phyloP scores from a whole-genome alignment of 2,797 vertebrate species.

The Melanotaenia maccullochi region DNA sequence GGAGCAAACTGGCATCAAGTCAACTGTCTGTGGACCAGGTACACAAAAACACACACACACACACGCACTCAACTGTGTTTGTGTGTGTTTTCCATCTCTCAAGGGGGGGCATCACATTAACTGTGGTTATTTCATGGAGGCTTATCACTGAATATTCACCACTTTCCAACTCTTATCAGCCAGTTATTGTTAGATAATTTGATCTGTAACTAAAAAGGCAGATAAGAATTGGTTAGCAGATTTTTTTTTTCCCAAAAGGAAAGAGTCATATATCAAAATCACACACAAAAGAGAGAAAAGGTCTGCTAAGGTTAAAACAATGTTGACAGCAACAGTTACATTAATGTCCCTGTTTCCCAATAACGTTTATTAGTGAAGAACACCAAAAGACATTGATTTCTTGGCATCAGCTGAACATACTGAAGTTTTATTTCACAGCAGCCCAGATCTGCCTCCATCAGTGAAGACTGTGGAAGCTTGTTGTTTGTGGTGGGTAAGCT shows the following conservation, averaged over 20 bases:
- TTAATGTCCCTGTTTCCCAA: not conserved
- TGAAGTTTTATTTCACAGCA: not conserved
- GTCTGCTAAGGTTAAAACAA: not conserved
- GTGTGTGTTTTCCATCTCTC: not conserved
- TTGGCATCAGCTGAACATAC: not conserved
- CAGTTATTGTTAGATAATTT: not conserved
- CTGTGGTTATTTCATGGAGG: constrained; percentile 2
- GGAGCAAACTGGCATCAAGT: constrained; percentile 94
- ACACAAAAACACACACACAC: not conserved
- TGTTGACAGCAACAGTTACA: not conserved
- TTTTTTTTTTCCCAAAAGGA: not conserved
- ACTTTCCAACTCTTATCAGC: not conserved
- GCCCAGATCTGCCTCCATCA: not conserved
- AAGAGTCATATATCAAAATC: not conserved
- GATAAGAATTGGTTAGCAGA: not conserved
- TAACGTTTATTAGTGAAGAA: not conserved
- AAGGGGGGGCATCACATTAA: constrained; percentile 2
- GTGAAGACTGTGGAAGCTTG: not conserved
- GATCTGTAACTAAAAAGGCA: not conserved
- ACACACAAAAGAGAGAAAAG: not conserved
- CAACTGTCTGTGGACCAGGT: constrained; percentile 97
- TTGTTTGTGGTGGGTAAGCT: too few relatives aligned
- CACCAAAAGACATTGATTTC: not conserved
- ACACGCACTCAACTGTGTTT: not conserved
- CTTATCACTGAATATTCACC: not conserved